Evolutionary conservation across 2,113 vertebrate genomes (phyloP).

Genomic region (Isurus oxyrinchus): DNA sequence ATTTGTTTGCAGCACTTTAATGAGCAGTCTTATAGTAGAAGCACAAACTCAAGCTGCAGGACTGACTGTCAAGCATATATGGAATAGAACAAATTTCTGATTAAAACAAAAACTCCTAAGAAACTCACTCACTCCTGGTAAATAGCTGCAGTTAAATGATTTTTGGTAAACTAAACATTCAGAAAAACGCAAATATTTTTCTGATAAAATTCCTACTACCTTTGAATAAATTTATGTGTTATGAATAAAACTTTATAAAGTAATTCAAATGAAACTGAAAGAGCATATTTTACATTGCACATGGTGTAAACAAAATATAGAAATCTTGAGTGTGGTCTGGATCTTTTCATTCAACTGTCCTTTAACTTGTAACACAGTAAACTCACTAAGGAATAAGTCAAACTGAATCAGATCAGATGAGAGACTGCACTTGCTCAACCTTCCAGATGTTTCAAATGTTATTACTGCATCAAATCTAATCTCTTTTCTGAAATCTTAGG

Average conservation of each 20-base stretch:
- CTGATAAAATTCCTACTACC: not conserved
- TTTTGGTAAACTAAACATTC: not conserved
- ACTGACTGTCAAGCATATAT: not conserved
- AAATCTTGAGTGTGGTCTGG: slow-evolving; percentile 50
- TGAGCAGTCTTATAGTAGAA: not conserved
- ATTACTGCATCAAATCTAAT: slow-evolving; percentile 68
- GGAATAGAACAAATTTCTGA: not conserved
- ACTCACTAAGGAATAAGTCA: slow-evolving; percentile 59
- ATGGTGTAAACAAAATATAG: not conserved
- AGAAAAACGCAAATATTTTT: not conserved
- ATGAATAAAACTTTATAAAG: not conserved
- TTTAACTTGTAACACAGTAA: slow-evolving; percentile 55
- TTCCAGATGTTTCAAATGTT: slow-evolving; percentile 74
- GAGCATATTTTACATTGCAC: not conserved
- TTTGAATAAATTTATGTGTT: not conserved
- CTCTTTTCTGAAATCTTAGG: slow-evolving; percentile 75
- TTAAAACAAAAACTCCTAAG: not conserved
- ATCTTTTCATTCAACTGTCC: slow-evolving; percentile 65
- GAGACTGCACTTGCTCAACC: slow-evolving; percentile 69
- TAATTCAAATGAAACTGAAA: not conserved
- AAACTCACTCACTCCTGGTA: not conserved
- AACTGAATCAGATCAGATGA: slow-evolving; percentile 58
- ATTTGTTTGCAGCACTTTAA: not conserved
- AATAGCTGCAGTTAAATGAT: not conserved
- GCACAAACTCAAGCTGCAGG: not conserved